Evolutionary conservation across 1,140 invertebrate species (phyloP), one percentile per base, ranked within the genome.

Genomic region (Kradibia gibbosae): DNA sequence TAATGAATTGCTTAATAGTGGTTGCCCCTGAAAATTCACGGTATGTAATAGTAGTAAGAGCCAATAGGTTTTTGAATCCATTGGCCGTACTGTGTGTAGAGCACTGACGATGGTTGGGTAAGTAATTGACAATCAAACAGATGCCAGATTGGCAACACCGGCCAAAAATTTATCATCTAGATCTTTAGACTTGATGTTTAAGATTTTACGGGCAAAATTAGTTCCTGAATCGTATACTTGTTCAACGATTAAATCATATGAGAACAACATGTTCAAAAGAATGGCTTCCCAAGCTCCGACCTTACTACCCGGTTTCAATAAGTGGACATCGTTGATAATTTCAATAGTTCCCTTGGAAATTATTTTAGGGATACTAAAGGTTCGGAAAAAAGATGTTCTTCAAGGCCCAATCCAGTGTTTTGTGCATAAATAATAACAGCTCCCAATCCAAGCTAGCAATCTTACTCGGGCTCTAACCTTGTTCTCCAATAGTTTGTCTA

Each of bases 261-360:
- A 98, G 93, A 99, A 99, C 93, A 99, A 95, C 99, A 99, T 99
- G 94, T 99, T 99, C 77, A 99, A 93, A 71, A 99, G 95, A 20
- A 98, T 99, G 34, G 98, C 97, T 93, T 99, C 99, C 53, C 97
- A 99, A 90, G 98, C 97, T 88, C 99, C 99, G 55, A 99, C 99
- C 92, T 97, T 99, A 88, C 99, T 98, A 60, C 98, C 98, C 73
- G 96, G 95, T 92, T 99, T 99, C 90, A 99, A 90, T 88, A 97
- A 96, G 89, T 98, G 96, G 25, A 99, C 98, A 92, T 99, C 98
- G 88, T 99, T 99, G 92, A 99, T 97, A 91, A 99, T 99, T 99
- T 99, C 99, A 96, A 99, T 99, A 83, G 98, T 99, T 93, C 98
- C 99, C 94, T 99, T 99, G 53, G 99, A 98, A 94, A 99, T 99